Percentiles rank a stretch among this genome's conserved stretches.
Evolutionary conservation across 1,140 invertebrate genomes (phyloP).

Genomic region (Brachionus koreanus): DNA sequence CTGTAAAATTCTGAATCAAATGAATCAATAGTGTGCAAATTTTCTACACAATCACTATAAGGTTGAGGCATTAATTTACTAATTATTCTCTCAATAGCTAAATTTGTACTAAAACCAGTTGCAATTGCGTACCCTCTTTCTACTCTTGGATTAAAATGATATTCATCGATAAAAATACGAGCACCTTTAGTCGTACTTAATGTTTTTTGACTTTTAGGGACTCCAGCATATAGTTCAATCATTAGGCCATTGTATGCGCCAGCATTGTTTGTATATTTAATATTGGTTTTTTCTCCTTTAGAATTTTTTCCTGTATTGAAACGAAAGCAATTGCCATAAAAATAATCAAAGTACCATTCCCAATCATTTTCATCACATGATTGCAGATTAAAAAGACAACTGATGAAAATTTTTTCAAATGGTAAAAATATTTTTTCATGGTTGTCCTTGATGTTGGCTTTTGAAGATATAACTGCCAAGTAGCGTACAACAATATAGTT

Average conservation of each 20-base stretch:
- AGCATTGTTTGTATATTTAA: neutral
- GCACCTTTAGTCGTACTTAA: neutral
- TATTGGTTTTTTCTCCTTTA: neutral
- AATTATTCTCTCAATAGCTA: neutral
- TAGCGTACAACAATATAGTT: neutral
- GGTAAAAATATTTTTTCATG: neutral
- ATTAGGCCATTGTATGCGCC: neutral
- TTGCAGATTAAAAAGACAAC: neutral
- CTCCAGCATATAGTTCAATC: neutral
- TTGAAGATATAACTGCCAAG: neutral
- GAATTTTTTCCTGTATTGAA: slow-evolving; percentile 14
- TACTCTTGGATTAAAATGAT: neutral
- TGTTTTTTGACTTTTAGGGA: neutral
- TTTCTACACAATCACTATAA: neutral
- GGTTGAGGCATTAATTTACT: neutral
- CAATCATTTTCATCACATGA: neutral
- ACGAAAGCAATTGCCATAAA: slow-evolving; percentile 14
- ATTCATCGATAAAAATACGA: neutral
- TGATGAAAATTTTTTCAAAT: neutral
- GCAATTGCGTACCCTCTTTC: neutral
- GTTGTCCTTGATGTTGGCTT: neutral
- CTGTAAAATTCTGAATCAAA: neutral
- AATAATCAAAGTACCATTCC: slow-evolving; percentile 2
- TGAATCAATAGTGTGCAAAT: neutral
- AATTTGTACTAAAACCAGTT: neutral